Base-by-base conservation (phyloP, 2,113 vertebrate species). In the Anarhynchus alexandrinus region DNA sequence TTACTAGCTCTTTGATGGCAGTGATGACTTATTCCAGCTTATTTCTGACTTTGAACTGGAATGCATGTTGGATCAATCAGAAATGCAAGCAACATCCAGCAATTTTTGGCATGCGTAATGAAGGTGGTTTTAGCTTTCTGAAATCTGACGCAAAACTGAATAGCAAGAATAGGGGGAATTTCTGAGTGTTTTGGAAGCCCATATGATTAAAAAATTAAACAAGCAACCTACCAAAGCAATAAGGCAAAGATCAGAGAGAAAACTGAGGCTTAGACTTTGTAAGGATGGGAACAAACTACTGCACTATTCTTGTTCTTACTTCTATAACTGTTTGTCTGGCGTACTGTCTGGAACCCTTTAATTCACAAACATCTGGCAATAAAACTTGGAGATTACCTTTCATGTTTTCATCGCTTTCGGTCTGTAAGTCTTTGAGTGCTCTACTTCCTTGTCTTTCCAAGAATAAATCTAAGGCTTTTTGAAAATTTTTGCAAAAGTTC, bases 311-410 rank as follows among this genome's bases (percentile, higher is more conserved):
- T 93, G 52, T 69, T 79, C 71, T 93, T 0, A 1, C 78, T 93
- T 93, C 80, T 74, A 3, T 59, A 81, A 45, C 71, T 78, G 25
- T 45, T 93, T 92, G 74, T 71, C 91, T 97, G 90, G 73, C 19
- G 7, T 90, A 82, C 67, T 91, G 51, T 93, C 82, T 96, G 96
- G 90, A 97, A 94, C 87, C 76, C 86, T 84, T 97, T 87, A 89
- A 81, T 92, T 95, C 71, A 64, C 72, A 90, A 88, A 97, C 96
- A 98, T 97, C 96, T 98, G 97, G 96, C 96, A 97, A 86, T 95
- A 95, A 97, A 97, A 96, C 82, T 78, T 96, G 40, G 82, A 94
- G 86, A 96, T 96, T 97, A 97, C 86, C 94, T 97, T 96, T 95
- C 92, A 52, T 32, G 57, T 94, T 97, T 94, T 97, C 95, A 95